Evolutionary conservation across 2,797 vertebrate species (phyloP).

Genomic region (Setipinna tenuifilis): DNA sequence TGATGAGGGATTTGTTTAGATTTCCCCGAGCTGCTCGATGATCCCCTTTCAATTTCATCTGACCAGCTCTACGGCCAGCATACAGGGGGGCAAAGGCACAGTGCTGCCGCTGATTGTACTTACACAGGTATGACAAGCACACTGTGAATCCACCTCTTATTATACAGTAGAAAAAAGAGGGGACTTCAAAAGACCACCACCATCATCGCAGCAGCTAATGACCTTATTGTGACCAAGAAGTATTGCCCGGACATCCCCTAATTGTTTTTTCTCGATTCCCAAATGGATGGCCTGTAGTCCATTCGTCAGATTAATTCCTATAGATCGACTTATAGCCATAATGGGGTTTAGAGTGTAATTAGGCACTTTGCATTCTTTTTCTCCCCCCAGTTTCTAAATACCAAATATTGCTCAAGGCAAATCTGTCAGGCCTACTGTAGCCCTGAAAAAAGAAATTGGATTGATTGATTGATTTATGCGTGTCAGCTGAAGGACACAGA

Average conservation of each 20-base stretch:
- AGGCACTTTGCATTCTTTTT: slow-evolving; percentile 32
- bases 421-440: slow-evolving; percentile 29
- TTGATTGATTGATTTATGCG: slow-evolving; percentile 55
- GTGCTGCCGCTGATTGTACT: not conserved
- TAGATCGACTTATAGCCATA: not conserved
- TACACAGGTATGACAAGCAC: not conserved
- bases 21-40: slow-evolving; percentile 29
- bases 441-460: slow-evolving; percentile 41
- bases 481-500: slow-evolving; percentile 53
- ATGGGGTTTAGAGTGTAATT: slow-evolving; percentile 49
- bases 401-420: slow-evolving; percentile 35
- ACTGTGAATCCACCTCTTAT: not conserved
- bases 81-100: not conserved
- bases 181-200: not conserved
- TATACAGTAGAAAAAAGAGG: not conserved
- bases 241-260: slow-evolving; percentile 6
- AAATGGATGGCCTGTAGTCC: not conserved
- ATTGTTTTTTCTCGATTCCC: not conserved
- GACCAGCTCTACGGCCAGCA: slow-evolving; percentile 2
- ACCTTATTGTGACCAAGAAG: not conserved
- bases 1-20: slow-evolving; percentile 25
- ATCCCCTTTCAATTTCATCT: slow-evolving; percentile 16
- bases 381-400: slow-evolving; percentile 19
- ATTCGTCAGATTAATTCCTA: not conserved
- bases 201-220: not conserved